phyloP scores from a whole-genome alignment of 35 echinoderm and acorn worm species.

The Holothuria glaberrima region DNA sequence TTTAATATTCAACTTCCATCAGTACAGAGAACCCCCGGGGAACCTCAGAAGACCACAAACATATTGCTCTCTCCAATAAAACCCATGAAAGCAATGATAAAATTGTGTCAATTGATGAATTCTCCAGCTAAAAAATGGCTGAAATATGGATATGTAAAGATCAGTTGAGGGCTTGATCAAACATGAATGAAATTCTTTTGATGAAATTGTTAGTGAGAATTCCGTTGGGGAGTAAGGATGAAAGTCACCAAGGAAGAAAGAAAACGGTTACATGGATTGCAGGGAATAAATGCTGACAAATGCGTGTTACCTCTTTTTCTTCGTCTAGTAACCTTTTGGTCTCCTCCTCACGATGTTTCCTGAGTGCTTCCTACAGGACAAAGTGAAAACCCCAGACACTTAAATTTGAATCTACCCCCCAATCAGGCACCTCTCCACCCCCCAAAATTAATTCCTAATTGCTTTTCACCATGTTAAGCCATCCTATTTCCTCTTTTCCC shows the following conservation, averaged over 20 bases:
- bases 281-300: constrained; percentile 4
- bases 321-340: constrained; percentile 71
- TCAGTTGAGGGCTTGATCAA: no score
- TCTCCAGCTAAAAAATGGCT: no score
- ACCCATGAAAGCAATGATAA: no score
- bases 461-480: no score
- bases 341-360: constrained; percentile 78
- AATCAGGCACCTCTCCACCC: background rate
- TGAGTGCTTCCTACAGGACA: constrained; percentile 75
- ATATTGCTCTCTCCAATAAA: no score
- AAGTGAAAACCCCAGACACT: constrained; percentile 35
- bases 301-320: constrained; percentile 40
- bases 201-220: constrained; percentile 28
- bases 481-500: no score
- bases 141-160: no score
- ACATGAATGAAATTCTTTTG: background rate
- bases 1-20: no score
- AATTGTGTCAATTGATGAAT: no score
- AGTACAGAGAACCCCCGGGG: no score
- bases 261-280: background rate
- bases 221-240: background rate
- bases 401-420: background rate
- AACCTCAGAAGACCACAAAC: no score
- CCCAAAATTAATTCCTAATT: background rate
- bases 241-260: background rate